A percentile compares a stretch with the other conserved stretches of the same genome.
phyloP scores from a whole-genome alignment of 1,140 invertebrate genomes.

The Diachasmimorpha longicaudata region DNA sequence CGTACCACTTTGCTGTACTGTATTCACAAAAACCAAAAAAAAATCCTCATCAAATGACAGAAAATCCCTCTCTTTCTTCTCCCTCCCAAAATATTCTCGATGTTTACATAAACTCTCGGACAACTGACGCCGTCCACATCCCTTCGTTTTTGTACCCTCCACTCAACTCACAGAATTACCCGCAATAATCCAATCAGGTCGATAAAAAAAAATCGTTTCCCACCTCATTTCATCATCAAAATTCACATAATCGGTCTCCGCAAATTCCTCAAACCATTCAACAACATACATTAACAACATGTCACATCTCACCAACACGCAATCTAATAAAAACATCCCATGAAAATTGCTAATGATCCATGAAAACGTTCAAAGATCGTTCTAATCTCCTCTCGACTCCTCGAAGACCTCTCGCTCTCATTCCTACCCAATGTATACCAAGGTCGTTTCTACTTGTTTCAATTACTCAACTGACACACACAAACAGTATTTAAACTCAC shows the following conservation, averaged over 20 bases:
- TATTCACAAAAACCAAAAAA: no score
- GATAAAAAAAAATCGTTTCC: not conserved
- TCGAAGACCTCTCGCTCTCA: constrained; percentile 5
- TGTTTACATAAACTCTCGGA: no score
- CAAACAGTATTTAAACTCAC: constrained; percentile 11
- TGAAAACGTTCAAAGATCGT: not conserved
- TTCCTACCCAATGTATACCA: constrained; percentile 11
- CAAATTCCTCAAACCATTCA: not conserved
- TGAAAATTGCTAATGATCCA: constrained; percentile 9
- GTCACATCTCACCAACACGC: not conserved
- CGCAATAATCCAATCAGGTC: no score
- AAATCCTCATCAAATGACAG: no score
- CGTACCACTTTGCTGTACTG: no score
- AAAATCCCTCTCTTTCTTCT: no score
- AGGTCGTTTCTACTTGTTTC: constrained; percentile 16
- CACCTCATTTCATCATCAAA: not conserved
- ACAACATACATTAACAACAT: not conserved
- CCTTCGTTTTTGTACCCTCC: no score
- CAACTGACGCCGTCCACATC: no score
- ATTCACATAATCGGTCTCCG: not conserved
- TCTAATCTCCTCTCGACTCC: not conserved
- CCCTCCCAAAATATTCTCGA: no score
- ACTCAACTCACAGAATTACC: no score
- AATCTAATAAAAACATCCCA: not conserved
- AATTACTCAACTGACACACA: constrained; percentile 14